Evolutionary conservation across 2,797 vertebrate species (phyloP).

Genomic region (Serranus cabrilla): DNA sequence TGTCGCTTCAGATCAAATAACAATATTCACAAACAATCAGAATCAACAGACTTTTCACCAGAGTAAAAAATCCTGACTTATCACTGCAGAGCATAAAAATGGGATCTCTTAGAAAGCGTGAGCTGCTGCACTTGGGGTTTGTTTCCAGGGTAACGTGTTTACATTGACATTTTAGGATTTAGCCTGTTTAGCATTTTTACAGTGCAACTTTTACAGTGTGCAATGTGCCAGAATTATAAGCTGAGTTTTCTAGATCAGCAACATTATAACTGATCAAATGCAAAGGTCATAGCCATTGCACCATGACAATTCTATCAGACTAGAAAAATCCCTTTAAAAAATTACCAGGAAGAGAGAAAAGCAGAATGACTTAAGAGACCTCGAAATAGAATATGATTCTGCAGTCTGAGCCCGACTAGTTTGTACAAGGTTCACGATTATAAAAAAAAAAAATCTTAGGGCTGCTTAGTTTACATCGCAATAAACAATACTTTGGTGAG

Average conservation of each 20-base stretch:
- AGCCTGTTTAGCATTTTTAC: constrained; percentile 14
- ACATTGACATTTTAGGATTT: constrained; percentile 29
- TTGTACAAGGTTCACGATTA: not conserved
- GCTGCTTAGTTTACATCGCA: not conserved
- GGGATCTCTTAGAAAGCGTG: constrained; percentile 20
- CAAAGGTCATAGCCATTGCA: constrained; percentile 20
- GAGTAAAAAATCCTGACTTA: constrained; percentile 14
- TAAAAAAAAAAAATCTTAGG: not conserved
- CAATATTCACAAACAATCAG: constrained; percentile 7
- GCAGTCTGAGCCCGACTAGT: not conserved
- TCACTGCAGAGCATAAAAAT: constrained; percentile 25
- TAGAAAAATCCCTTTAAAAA: not conserved
- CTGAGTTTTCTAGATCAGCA: constrained; percentile 10
- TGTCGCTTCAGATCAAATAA: not conserved
- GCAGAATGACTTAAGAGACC: not conserved
- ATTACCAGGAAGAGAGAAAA: not conserved
- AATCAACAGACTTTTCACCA: not conserved
- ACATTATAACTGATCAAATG: constrained; percentile 10
- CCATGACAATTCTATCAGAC: not conserved
- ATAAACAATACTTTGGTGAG: not conserved
- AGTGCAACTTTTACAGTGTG: not conserved
- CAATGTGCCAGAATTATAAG: constrained; percentile 3
- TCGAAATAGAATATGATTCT: not conserved
- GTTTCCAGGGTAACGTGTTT: constrained; percentile 40
- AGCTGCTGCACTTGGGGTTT: not conserved